Percentiles rank a stretch among this genome's conserved stretches.
phyloP scores from a whole-genome alignment of 2,113 vertebrate species.

The Elanoides forficatus region DNA sequence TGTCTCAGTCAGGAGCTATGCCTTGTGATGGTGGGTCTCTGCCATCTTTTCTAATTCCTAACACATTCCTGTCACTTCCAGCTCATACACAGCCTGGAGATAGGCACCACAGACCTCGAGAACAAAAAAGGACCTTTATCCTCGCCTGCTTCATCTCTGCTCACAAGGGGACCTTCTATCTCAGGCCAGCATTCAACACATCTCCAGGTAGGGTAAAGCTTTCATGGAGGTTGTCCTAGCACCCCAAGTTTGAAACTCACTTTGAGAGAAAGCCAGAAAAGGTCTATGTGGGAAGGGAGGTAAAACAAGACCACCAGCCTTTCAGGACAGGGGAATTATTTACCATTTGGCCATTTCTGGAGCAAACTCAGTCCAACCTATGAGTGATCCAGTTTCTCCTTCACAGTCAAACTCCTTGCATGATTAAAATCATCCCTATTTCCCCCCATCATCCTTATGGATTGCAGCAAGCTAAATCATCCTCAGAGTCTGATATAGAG shows the following conservation, averaged over 20 bases:
- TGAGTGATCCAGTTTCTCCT: not conserved
- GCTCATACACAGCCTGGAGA: not conserved
- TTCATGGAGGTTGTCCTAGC: not conserved
- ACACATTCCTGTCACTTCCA: not conserved
- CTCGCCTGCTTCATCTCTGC: not conserved
- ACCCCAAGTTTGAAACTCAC: not conserved
- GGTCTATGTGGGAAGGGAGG: not conserved
- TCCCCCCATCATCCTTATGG: not conserved
- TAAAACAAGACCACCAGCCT: not conserved
- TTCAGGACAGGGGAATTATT: not conserved
- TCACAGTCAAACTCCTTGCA: not conserved
- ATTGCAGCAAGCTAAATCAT: not conserved
- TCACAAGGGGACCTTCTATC: not conserved
- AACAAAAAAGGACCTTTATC: not conserved
- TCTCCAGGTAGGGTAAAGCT: not conserved
- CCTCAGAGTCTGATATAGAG: not conserved
- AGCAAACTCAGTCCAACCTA: not conserved
- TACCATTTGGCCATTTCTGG: not conserved
- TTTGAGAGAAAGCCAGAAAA: not conserved
- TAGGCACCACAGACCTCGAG: not conserved
- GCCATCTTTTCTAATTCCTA: not conserved
- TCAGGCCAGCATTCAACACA: not conserved
- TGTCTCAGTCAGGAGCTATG: not conserved
- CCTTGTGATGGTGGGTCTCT: not conserved
- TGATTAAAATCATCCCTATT: not conserved